Base-by-base conservation (phyloP, 2,113 vertebrate genomes). In the Rissa tridactyla region DNA sequence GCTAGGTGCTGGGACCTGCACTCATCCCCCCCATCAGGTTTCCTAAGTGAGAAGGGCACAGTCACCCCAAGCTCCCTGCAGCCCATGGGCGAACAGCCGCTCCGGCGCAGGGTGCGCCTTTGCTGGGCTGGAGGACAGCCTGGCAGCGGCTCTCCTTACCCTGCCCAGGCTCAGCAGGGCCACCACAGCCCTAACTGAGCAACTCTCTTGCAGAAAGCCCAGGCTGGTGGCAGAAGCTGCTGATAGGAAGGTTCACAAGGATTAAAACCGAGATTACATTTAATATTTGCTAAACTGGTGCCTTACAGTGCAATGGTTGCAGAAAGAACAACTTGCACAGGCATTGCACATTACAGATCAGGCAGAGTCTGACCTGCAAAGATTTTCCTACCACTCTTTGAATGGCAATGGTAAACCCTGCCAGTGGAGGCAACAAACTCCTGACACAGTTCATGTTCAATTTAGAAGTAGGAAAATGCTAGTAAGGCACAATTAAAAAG, bases 21-120 rank as follows among this genome's bases (percentile, higher is more conserved):
- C 19, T 66, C 3, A 1, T 52, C 32, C 49, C 64, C 34, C 18
- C 30, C 4, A 0, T 2, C 58, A 26, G 25, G 22, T 30, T 73
- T 68, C n/a, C 34, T 3, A 21, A 46, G 36, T 0, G 1, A 80
- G 68, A 44, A 42, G 29, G 52, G 22, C 61, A 66, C 11, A 19
- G 20, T 10, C 1, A 8, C 54, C 30, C 68, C 19, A 26, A 22
- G 27, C 38, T 15, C 5, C 4, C 44, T 27, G 4, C 14, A 75
- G 61, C 34, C 1, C 10, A 52, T 2, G 17, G 51, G 42, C 11
- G 75, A 30, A 47, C 3, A 15, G 49, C 70, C 3, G 5, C 57
- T 51, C 32, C 0, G 6, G 58, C 54, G 10, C 40, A 17, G 0
- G 1, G 15, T 11, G 69, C 3, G 26, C 52, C 55, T 12, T 16